Evolutionary conservation across 2,888 invertebrate genomes (phyloP), one percentile per base, ranked within the genome.

Genomic region (Byasa hedistus): DNA sequence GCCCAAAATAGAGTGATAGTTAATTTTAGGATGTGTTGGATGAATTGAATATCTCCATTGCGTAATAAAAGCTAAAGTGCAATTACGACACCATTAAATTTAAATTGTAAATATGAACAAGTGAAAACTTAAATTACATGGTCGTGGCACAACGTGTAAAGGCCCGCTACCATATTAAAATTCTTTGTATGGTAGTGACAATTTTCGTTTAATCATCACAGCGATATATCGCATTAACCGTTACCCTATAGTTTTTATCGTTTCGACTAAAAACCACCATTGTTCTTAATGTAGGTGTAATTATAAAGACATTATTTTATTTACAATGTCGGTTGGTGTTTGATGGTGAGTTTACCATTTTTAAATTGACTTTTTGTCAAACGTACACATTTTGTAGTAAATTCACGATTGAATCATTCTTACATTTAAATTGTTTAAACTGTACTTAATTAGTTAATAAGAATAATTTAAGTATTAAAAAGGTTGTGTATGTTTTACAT

Each of bases 301-400:
- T 83, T 82, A 79, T 76, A 79, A 83, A 77, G 72, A 69, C 74
- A 80, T 80, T 79, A 77, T 75, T 73, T 79, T 82, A 72, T 81
- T 84, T 77, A 68, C 86, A 86, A 85, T 64, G 72, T 71, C 69
- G 69, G 71, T 73, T 66, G 61, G 64, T 17, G 69, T 65, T 69
- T 63, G 69, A 68, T 73, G 79, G 80, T 81, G 68, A 80, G 82
- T 78, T 71, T 66, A 68, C 65, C 64, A 68, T 62, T 67, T 44
- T 59, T 61, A 68, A 73, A 71, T 70, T 59, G 69, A 70, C 68
- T 69, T 71, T 69, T 69, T 68, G 63, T 58, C n/a, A 32, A 19
- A 58, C 62, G 2, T 55, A 52, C 27, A 15, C 21, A 51, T 51
- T 32, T 57, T 36, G 48, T 27, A 17, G 22, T 21, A 17, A 64